A percentile compares a stretch with the other conserved stretches of the same genome.
These are phyloP conservation scores for Magallana angulata DNA, from an alignment of 1,140 invertebrate species.

Conservation along the genomic window DNA sequence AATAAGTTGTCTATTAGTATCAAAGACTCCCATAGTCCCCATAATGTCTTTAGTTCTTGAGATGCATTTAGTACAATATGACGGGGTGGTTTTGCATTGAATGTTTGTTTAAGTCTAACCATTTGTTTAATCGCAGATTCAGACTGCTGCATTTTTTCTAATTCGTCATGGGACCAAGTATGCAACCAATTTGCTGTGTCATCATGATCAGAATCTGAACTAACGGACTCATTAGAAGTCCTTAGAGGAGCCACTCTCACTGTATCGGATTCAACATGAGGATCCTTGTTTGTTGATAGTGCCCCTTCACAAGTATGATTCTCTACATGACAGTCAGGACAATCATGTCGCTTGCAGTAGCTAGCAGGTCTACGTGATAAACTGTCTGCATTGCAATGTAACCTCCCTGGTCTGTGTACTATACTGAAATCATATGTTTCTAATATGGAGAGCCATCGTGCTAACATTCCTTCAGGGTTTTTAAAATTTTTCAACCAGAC, in stretches of 20 bases:
- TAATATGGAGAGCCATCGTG: conserved; percentile 46
- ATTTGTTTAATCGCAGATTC: neutral
- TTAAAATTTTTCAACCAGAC: conserved; percentile 49
- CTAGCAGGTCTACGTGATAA: conserved; percentile 11
- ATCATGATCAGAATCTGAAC: neutral
- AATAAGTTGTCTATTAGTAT: conserved; percentile 1
- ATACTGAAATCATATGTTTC: conserved; percentile 48
- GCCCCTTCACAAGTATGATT: neutral
- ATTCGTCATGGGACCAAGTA: conserved; percentile 7
- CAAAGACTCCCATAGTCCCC: conserved; percentile 30
- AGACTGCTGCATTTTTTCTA: neutral
- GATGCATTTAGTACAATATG: conserved; percentile 9
- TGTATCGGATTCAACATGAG: neutral
- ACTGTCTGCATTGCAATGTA: conserved; percentile 45
- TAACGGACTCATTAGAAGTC: neutral
- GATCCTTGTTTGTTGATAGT: neutral
- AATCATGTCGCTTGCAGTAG: conserved; percentile 31
- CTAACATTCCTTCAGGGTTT: conserved; percentile 45
- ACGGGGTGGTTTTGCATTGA: neutral
- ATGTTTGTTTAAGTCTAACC: neutral
- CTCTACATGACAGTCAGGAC: conserved; percentile 9
- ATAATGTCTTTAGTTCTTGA: neutral
- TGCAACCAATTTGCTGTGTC: conserved; percentile 5
- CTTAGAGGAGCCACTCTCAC: neutral
- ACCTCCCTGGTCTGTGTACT: conserved; percentile 45